phyloP scores from a whole-genome alignment of 35 echinoderm and acorn worm genomes.

The Heliocidaris tuberculata region DNA sequence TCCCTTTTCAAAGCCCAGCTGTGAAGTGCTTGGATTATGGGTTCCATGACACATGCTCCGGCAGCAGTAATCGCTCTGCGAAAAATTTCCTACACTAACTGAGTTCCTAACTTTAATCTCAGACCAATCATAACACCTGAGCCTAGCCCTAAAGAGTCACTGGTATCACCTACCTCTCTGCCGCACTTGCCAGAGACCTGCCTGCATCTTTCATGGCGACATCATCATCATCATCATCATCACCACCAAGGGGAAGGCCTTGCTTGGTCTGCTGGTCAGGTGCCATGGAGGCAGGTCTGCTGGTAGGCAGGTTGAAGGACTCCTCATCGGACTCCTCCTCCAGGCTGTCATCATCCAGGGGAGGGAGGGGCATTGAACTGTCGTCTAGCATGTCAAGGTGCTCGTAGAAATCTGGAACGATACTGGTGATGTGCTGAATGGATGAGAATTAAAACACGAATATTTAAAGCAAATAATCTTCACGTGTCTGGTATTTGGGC shows the following conservation, averaged over 20 bases:
- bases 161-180: neutral
- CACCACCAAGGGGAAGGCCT: neutral
- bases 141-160: too few species aligned
- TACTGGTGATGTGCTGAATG: conserved; percentile 76
- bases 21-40: too few species aligned
- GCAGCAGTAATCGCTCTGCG: too few species aligned
- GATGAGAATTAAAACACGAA: neutral
- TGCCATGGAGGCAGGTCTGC: conserved; percentile 58
- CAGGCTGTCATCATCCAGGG: conserved; percentile 80
- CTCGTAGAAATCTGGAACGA: conserved; percentile 94
- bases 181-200: neutral
- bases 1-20: too few species aligned
- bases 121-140: too few species aligned
- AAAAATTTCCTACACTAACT: too few species aligned
- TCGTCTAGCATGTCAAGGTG: conserved; percentile 93
- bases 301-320: conserved; percentile 59
- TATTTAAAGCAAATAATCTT: neutral
- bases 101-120: too few species aligned
- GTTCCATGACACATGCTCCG: too few species aligned
- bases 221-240: neutral
- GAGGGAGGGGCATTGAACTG: conserved; percentile 94
- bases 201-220: neutral
- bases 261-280: neutral
- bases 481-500: too few species aligned
- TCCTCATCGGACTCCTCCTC: conserved; percentile 47